Percentiles rank a stretch among this genome's conserved stretches.
Evolutionary conservation across 2,113 vertebrate species (phyloP).

Genomic region (Sapajus apella): DNA sequence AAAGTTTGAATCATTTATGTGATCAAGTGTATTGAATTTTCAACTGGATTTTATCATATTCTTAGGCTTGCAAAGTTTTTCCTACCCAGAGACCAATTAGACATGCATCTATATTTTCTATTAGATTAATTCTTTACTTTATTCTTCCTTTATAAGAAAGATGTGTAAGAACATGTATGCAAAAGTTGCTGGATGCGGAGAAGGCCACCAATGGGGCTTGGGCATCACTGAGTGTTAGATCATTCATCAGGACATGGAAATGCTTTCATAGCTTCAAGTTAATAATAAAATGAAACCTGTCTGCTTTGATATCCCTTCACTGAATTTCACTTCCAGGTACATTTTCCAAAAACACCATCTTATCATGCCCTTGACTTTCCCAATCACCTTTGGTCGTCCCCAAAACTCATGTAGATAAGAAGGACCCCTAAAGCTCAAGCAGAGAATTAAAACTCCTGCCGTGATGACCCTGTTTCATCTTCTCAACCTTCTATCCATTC

Average conservation of each 20-base stretch:
- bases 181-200: background rate
- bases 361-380: background rate
- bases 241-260: background rate
- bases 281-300: background rate
- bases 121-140: background rate
- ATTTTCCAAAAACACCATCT: background rate
- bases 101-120: background rate
- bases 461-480: background rate
- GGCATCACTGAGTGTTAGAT: background rate
- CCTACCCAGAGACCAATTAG: background rate
- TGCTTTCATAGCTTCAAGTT: background rate
- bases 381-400: background rate
- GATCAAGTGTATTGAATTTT: background rate
- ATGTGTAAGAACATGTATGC: background rate
- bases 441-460: background rate
- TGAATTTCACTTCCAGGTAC: background rate
- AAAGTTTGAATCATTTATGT: background rate
- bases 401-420: background rate
- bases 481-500: background rate
- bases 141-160: background rate
- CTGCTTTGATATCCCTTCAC: background rate
- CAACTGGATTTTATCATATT: background rate
- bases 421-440: background rate
- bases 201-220: background rate
- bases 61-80: background rate